Percentiles rank a stretch among this genome's conserved stretches.
These are phyloP conservation scores for Blera fallax DNA, from an alignment of 2,888 invertebrate genomes.

Conservation along the genomic window DNA sequence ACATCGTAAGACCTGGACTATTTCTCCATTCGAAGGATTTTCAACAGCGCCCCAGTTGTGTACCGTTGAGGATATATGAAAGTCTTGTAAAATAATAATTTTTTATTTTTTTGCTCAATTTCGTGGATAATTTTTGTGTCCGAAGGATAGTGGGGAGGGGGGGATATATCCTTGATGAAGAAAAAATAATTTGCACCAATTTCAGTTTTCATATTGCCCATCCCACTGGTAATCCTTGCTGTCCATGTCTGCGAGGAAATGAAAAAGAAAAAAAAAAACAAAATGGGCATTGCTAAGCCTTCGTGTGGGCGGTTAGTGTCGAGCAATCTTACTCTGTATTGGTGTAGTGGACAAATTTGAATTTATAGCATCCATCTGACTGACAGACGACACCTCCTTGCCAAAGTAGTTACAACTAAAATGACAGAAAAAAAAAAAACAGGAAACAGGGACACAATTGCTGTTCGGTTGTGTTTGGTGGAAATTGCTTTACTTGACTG, in stretches of 20 bases:
- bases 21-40: slow-evolving; percentile 8
- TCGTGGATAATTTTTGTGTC: slow-evolving; percentile 60
- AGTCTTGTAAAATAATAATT: slow-evolving; percentile 64
- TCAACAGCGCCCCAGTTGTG: slow-evolving; percentile 31
- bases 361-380: slow-evolving; percentile 60
- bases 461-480: slow-evolving; percentile 26
- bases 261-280: slow-evolving; percentile 11
- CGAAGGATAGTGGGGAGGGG: background rate
- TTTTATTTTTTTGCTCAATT: slow-evolving; percentile 50
- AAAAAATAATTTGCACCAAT: slow-evolving; percentile 70
- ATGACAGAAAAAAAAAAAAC: slow-evolving; percentile 14
- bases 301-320: slow-evolving; percentile 10
- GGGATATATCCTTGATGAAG: slow-evolving; percentile 56
- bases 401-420: slow-evolving; percentile 49
- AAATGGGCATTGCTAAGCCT: slow-evolving; percentile 39
- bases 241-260: slow-evolving; percentile 14
- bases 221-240: slow-evolving; percentile 3
- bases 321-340: background rate
- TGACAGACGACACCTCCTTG: slow-evolving; percentile 57
- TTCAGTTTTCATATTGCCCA: slow-evolving; percentile 38
- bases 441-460: background rate
- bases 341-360: slow-evolving; percentile 58
- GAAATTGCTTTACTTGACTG: slow-evolving; percentile 38
- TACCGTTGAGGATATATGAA: slow-evolving; percentile 61
- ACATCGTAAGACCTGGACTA: background rate